Evolutionary conservation across 1,140 invertebrate species (phyloP).

Genomic region (Xylocopa sonorina): DNA sequence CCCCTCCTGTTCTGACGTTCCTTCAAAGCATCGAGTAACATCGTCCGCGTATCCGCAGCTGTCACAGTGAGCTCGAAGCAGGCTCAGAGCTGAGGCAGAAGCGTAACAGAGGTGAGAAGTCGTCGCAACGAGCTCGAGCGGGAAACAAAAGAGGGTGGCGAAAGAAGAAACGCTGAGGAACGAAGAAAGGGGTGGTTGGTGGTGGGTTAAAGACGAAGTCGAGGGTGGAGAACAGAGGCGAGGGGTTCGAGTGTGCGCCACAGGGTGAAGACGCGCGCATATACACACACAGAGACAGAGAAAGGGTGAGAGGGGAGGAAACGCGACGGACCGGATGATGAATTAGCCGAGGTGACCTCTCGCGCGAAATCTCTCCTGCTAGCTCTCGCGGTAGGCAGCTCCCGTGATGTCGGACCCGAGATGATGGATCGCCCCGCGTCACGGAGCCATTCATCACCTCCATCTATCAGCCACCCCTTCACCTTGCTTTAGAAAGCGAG

Average conservation of each 20-base stretch:
- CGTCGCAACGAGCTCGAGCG: neutral
- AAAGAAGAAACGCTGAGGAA: neutral
- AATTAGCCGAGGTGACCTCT: slow-evolving; percentile 80
- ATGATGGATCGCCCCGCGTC: slow-evolving; percentile 80
- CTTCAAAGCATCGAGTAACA: neutral
- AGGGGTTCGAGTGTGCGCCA: slow-evolving; percentile 44
- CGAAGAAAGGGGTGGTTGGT: neutral
- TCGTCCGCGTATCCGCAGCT: neutral
- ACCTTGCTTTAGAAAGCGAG: slow-evolving; percentile 80
- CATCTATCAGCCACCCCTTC: slow-evolving; percentile 80
- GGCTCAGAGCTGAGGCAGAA: neutral
- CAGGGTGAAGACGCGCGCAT: slow-evolving; percentile 8
- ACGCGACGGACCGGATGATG: slow-evolving; percentile 77
- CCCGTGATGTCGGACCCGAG: slow-evolving; percentile 77
- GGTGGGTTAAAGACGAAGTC: no score
- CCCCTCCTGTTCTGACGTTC: neutral
- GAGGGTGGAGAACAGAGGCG: slow-evolving; percentile 35
- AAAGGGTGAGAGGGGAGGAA: slow-evolving; percentile 18
- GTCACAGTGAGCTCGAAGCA: neutral
- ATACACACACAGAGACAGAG: neutral
- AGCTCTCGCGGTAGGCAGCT: slow-evolving; percentile 76
- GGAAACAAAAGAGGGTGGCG: neutral
- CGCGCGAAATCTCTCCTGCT: slow-evolving; percentile 79
- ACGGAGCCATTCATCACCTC: slow-evolving; percentile 81
- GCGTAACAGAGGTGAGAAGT: neutral